Evolutionary conservation across 2,888 invertebrate species (phyloP).

Genomic region (Neoitamus cyanurus): DNA sequence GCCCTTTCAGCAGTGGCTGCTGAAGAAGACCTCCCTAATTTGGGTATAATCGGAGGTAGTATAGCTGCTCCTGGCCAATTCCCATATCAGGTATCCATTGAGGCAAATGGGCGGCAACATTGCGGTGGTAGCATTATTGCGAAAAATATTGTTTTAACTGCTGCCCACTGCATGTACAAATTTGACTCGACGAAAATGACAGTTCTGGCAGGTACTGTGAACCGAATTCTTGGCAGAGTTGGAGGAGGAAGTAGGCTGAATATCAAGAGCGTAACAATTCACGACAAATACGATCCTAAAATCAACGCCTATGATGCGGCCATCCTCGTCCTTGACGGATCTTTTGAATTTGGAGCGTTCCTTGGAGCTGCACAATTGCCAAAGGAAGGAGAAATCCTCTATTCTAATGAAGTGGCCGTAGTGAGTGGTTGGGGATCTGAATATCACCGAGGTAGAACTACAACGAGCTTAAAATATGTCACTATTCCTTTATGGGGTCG

Average conservation of each 20-base stretch:
- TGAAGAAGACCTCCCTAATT: not conserved
- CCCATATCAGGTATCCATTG: conserved; percentile 28
- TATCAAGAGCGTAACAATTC: not conserved
- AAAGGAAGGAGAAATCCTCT: not conserved
- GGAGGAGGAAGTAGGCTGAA: not conserved
- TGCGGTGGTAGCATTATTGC: conserved; percentile 23
- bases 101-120: not conserved
- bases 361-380: not conserved
- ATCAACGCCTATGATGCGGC: not conserved
- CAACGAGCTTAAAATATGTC: not conserved
- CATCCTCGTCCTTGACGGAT: not conserved
- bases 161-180: conserved; percentile 5
- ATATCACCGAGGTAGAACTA: not conserved
- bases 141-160: not conserved
- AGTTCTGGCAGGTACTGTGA: not conserved
- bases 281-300: not conserved
- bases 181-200: not conserved
- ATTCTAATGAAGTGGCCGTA: not conserved
- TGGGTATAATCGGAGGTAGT: conserved; percentile 3
- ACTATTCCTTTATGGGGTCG: not conserved
- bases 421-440: conserved; percentile 5
- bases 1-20: not conserved
- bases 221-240: not conserved
- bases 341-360: not conserved
- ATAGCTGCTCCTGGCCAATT: not conserved